Evolutionary conservation across 2,888 invertebrate species (phyloP), one percentile per base, ranked within the genome.

Genomic region (Agonopterix arenella): DNA sequence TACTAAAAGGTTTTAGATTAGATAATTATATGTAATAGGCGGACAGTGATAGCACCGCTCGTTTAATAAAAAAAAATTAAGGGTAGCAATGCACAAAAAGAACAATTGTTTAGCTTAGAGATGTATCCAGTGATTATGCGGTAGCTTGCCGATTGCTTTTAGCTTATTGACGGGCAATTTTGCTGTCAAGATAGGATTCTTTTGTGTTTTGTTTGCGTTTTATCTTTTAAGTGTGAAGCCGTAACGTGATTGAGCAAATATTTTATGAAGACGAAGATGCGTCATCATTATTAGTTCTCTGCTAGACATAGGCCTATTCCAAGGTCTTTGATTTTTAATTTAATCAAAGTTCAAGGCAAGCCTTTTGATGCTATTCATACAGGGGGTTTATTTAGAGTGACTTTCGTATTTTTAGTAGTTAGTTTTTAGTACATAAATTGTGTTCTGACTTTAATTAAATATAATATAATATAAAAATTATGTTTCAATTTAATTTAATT

Each of bases 1-100:
- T 76, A 70, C 72, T 89, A 89, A 89, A 88, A 89, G 88, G 86
- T 89, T 89, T 86, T 84, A 70, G 88, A 88, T 84, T 84, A 78
- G 81, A 83, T 88, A 88, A 89, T 89, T 88, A 88, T 73, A 83
- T 64, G 79, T 78, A 80, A 78, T 70, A 70, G 69, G 73, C 61
- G 65, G 56, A 61, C 65, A 71, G 73, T 74, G 80, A 77, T 78
- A 76, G 74, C 67, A 67, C 60, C 64, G 60, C 65, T 60, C 55
- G 58, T 67, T 61, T 54, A 57, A 54, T 59, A 7, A 28, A 28
- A 28, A 16, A 18, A 28, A 28, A 70, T 61, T 65, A 67, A 71
- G 73, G 70, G 70, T 65, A 71, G 67, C 60, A 58, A 45, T 10
- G 62, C 56, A 64, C 57, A 60, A 57, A 54, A 49, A 53, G 47